phyloP scores from a whole-genome alignment of 2,888 invertebrate species.

The Alloscopus bannaensis region DNA sequence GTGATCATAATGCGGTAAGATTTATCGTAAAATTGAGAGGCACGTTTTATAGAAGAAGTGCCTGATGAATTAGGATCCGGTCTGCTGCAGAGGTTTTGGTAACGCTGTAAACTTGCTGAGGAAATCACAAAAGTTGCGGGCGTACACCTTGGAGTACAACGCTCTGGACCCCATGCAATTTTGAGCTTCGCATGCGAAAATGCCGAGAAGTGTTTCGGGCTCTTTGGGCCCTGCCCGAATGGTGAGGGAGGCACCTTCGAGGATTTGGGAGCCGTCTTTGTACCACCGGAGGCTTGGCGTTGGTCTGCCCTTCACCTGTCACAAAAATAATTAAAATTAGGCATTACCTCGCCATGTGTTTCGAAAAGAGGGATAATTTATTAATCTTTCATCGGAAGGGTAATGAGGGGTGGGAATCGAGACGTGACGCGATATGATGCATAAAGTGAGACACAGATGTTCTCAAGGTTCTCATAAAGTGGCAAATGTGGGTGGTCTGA shows the following conservation, averaged over 20 bases:
- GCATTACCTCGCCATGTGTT: no score
- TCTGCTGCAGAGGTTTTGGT: constrained; percentile 23
- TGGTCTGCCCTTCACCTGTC: constrained; percentile 58
- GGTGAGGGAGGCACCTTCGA: constrained; percentile 56
- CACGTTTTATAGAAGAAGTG: neutral
- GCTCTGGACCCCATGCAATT: constrained; percentile 60
- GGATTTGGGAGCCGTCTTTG: constrained; percentile 48
- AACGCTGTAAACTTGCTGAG: constrained; percentile 33
- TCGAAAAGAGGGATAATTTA: neutral
- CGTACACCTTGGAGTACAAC: constrained; percentile 60
- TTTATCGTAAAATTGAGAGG: no score
- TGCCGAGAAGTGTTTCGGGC: constrained; percentile 45
- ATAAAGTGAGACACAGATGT: no score
- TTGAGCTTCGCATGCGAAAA: constrained; percentile 63
- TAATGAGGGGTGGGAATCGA: neutral
- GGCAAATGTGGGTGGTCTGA: constrained; percentile 12
- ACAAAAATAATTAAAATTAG: no score
- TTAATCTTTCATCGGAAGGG: constrained; percentile 43
- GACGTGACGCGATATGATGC: no score
- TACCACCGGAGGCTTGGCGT: constrained; percentile 56
- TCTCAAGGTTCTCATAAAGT: constrained; percentile 8
- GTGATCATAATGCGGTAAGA: neutral
- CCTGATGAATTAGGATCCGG: constrained; percentile 4
- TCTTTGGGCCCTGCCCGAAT: constrained; percentile 59
- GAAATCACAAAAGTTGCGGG: constrained; percentile 58